A percentile compares a stretch with the other conserved stretches of the same genome.
Evolutionary conservation across 2,888 invertebrate genomes (phyloP).

Genomic region (Melanostoma scalare): DNA sequence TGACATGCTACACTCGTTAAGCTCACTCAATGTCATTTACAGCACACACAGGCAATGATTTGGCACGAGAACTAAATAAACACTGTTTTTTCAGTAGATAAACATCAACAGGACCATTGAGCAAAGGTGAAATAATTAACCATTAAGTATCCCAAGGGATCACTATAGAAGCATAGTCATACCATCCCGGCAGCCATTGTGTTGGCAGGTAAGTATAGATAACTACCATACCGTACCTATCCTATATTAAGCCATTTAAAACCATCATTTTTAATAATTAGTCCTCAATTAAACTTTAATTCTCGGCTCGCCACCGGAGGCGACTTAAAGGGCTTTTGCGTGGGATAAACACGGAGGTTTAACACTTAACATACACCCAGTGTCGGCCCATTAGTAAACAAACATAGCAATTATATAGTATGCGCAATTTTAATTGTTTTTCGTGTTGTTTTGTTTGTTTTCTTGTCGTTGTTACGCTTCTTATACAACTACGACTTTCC

Average conservation of each 20-base stretch:
- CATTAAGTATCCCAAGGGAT: constrained; percentile 16
- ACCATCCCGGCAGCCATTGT: too few species aligned
- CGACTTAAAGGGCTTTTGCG: constrained; percentile 19
- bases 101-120: constrained; percentile 24
- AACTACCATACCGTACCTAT: too few species aligned
- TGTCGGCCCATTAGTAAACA: constrained; percentile 48
- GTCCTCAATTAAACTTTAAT: constrained; percentile 46
- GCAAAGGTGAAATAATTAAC: constrained; percentile 5
- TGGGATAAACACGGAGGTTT: constrained; percentile 38
- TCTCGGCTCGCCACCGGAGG: background rate
- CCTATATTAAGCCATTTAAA: constrained; percentile 33
- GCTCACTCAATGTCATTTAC: constrained; percentile 22
- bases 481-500: constrained; percentile 12
- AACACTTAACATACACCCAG: constrained; percentile 31
- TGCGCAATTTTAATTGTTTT: constrained; percentile 50
- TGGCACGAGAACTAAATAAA: constrained; percentile 32
- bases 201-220: too few species aligned
- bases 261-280: constrained; percentile 62
- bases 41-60: constrained; percentile 17
- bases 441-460: constrained; percentile 44
- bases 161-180: constrained; percentile 1
- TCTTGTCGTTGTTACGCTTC: constrained; percentile 21
- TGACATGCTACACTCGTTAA: constrained; percentile 12
- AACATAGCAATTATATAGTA: constrained; percentile 46
- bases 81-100: constrained; percentile 30